Conservation (phyloP, 37 sponge, comb jelly and placozoan species). For the Petrosia ficiformis region DNA sequence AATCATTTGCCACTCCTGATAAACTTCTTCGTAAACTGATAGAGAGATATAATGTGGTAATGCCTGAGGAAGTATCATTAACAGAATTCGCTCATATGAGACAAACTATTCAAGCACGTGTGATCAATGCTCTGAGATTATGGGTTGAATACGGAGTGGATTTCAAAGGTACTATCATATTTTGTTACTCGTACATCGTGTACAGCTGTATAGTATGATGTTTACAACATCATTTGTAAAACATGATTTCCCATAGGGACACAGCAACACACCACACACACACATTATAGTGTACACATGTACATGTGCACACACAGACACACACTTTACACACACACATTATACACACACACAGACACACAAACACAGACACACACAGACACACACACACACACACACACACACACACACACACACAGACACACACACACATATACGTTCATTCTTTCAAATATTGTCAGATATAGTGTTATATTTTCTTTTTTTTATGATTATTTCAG, state of each 20-base stretch:
- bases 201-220: too few species aligned
- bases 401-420: too few species aligned
- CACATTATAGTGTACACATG: too few species aligned
- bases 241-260: neutral
- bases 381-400: too few species aligned
- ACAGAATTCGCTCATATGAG: constrained; percentile 74
- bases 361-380: too few species aligned
- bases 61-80: constrained; percentile 54
- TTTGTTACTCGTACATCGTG: too few species aligned
- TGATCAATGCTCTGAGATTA: constrained; percentile 88
- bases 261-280: too few species aligned
- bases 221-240: too few species aligned
- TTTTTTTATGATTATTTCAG: constrained; percentile 19
- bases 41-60: constrained; percentile 89
- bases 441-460: neutral
- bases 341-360: too few species aligned
- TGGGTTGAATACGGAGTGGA: constrained; percentile 91
- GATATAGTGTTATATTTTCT: neutral
- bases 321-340: too few species aligned
- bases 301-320: too few species aligned
- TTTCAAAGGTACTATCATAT: constrained; percentile 70
- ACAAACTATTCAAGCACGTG: constrained; percentile 85
- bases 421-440: too few species aligned
- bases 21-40: constrained; percentile 79
- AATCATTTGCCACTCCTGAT: constrained; percentile 90